Evolutionary conservation across 2,888 invertebrate species (phyloP), one percentile per base, ranked within the genome.

Genomic region (Ctenicera cuprea): DNA sequence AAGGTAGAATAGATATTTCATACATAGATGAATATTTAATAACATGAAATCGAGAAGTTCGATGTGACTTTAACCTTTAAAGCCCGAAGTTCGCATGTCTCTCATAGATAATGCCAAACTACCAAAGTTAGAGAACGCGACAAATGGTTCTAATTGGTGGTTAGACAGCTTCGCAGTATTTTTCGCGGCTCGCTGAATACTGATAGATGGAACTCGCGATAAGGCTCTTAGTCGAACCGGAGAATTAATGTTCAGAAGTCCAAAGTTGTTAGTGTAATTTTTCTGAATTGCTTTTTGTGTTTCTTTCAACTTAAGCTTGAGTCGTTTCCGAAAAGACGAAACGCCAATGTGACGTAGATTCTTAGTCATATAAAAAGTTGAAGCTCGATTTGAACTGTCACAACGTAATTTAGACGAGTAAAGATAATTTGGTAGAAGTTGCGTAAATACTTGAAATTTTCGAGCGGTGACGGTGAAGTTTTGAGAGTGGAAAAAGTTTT

Each of bases 71-170:
- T 16, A 16, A 16, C 16, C 43, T 4, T 5, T 8, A 12, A 14
- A 14, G 14, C n/a, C 3, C 43, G 5, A 48, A 48, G 16, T 18
- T 48, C 18, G 9, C 48, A 20, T 1, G 1, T 20, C 20, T 4
- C 16, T 59, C 37, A 38, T 41, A 33, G 38, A 59, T 59, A 59
- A 59, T 59, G 37, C 41, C 9, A 22, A 59, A 59, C 59, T 59
- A 59, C 18, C 33, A 18, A 38, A 59, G 59, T 59, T 59, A 7
- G 38, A 59, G 38, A 33, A 11, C 3, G 18, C 59, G 59, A 59
- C 59, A 59, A 59, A 59, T 59, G 59, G 59, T 59, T 38, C 38
- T 59, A 37, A 59, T 59, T 59, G 59, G 59, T 20, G 59, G 59
- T 59, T 59, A n/a, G 59, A 38, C 18, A 41, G 59, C 37, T 48